Evolutionary conservation across 2,888 invertebrate genomes (phyloP), one percentile per base, ranked within the genome.

Genomic region (Adelphocoris suturalis): DNA sequence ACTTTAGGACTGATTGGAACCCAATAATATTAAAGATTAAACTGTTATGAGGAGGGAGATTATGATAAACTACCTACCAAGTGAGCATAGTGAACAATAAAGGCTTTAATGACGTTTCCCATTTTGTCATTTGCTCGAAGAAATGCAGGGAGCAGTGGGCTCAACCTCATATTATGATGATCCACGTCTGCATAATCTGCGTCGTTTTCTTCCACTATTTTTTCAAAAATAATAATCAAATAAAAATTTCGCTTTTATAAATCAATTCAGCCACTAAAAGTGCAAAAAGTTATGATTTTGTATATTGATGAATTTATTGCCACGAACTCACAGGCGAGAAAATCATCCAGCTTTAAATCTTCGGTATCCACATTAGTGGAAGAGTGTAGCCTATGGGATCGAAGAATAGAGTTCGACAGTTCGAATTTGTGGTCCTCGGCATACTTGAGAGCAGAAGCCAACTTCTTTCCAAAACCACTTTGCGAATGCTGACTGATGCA

Each of bases 301-400:
- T 14, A 52, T 52, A 11, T 52, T 14, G 2, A 52, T 16, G 16
- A 52, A 52, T 52, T 11, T 75, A 37, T 37, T 37, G 37, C 3
- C 19, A 75, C 0, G 23, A 78, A 9, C 75, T 81, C 46, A 89
- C 89, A 82, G 14, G 52, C 57, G 12, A 89, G 68, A 82, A 89
- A 89, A 48, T 89, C 89, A 47, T 89, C 89, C n/a, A 89, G 48
- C 61, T 89, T 89, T 47, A 68, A 81, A 48, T 81, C 82, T 19
- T 16, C 4, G 4, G n/a, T 19, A 47, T 57, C 61, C 46, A 46
- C 19, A 46, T 16, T n/a, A n/a, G 47, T 13, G 5, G 57, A 13
- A 16, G 78, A n/a, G 2, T 52, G 28, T 0, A 57, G 68, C 23
- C 46, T 28, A 19, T 80, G 78, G 12, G 86, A 75, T 16, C 90